phyloP scores from a whole-genome alignment of 2,888 invertebrate genomes.

The Diaperis boleti region DNA sequence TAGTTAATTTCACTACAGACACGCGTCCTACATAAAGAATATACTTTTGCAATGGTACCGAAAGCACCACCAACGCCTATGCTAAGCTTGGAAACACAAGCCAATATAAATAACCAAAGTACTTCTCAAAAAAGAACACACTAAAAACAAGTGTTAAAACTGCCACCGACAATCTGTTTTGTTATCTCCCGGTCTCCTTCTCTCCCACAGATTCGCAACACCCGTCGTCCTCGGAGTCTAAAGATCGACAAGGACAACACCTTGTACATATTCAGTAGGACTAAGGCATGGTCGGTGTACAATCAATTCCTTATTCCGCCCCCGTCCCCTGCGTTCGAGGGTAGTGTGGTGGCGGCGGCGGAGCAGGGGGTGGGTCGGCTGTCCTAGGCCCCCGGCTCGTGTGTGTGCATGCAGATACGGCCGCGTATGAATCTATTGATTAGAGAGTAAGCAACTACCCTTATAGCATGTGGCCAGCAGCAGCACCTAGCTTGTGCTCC shows the following conservation, averaged over 20 bases:
- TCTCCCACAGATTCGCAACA: neutral
- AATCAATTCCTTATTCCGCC: slow-evolving; percentile 64
- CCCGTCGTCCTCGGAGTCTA: slow-evolving; percentile 16
- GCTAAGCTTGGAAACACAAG: too few relatives aligned
- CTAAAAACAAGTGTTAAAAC: too few relatives aligned
- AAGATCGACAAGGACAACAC: slow-evolving; percentile 49
- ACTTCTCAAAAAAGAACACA: too few relatives aligned
- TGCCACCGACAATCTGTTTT: neutral
- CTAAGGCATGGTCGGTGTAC: slow-evolving; percentile 59
- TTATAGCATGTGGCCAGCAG: slow-evolving; percentile 53
- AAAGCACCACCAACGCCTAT: too few relatives aligned
- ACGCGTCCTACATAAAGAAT: too few relatives aligned
- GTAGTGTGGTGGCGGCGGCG: slow-evolving; percentile 14
- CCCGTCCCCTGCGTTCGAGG: slow-evolving; percentile 51
- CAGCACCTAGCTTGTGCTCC: slow-evolving; percentile 45
- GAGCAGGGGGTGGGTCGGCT: slow-evolving; percentile 21
- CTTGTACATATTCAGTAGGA: slow-evolving; percentile 62
- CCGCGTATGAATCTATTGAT: slow-evolving; percentile 64
- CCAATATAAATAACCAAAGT: too few relatives aligned
- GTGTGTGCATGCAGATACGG: slow-evolving; percentile 64
- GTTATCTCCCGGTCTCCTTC: neutral
- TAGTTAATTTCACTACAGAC: too few relatives aligned
- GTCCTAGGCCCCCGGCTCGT: slow-evolving; percentile 52
- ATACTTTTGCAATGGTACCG: too few relatives aligned
- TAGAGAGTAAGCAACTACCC: slow-evolving; percentile 58